Evolutionary conservation across 2,113 vertebrate species (phyloP).

Genomic region (Silurus asotus): DNA sequence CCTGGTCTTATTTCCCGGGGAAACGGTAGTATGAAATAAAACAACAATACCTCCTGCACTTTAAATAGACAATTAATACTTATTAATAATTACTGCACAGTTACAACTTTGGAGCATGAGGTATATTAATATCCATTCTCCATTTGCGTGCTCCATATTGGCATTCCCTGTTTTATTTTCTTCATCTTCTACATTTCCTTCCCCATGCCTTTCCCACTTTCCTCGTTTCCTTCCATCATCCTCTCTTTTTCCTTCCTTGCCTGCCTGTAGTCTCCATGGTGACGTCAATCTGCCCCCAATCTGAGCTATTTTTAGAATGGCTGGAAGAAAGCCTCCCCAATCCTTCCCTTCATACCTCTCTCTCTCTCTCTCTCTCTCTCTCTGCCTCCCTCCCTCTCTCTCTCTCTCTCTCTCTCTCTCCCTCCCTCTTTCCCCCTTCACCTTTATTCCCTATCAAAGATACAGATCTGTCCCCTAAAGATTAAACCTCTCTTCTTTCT

Average conservation of each 20-base stretch:
- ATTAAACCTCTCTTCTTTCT: slow-evolving; percentile 34
- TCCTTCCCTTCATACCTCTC: slow-evolving; percentile 25
- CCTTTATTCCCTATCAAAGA: slow-evolving; percentile 40
- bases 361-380: neutral
- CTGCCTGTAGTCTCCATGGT: slow-evolving; percentile 51
- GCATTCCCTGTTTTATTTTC: neutral
- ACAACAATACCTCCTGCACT: neutral
- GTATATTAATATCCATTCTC: neutral
- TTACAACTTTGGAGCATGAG: neutral
- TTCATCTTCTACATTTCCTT: neutral
- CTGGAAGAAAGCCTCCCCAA: slow-evolving; percentile 49
- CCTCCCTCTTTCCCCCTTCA: neutral
- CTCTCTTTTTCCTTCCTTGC: slow-evolving; percentile 11
- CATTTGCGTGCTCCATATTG: neutral
- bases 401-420: neutral
- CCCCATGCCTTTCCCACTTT: slow-evolving; percentile 25
- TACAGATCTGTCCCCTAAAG: slow-evolving; percentile 50
- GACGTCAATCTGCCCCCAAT: slow-evolving; percentile 54
- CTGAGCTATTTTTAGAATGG: slow-evolving; percentile 55
- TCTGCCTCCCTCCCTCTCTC: neutral
- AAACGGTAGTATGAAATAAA: neutral
- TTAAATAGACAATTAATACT: neutral
- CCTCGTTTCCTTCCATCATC: slow-evolving; percentile 15
- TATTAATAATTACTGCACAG: neutral
- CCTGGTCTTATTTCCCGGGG: no score